These are phyloP conservation scores for Brachypteracias leptosomus DNA, from an alignment of 2,113 vertebrate genomes.

Conservation along the genomic window DNA sequence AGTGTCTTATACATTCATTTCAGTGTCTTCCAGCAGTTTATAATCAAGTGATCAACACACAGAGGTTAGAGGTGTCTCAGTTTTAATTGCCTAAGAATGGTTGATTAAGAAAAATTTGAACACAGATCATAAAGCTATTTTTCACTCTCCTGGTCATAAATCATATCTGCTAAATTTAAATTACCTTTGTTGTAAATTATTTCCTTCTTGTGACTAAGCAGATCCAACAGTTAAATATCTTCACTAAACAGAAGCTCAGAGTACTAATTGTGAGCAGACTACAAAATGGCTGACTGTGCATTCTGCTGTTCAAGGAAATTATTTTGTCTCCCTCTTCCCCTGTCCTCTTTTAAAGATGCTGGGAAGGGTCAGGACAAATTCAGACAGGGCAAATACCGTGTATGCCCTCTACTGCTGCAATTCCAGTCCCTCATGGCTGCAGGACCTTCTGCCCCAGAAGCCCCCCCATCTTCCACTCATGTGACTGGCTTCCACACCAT, in stretches of 20 bases:
- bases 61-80: not conserved
- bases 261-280: not conserved
- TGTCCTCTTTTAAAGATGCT: not conserved
- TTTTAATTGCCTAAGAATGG: not conserved
- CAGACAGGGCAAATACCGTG: accelerated
- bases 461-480: not conserved
- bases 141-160: not conserved
- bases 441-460: not conserved
- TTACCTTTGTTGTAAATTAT: not conserved
- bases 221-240: not conserved
- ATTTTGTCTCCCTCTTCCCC: not conserved
- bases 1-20: not conserved
- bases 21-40: not conserved
- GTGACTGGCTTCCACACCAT: too few species aligned
- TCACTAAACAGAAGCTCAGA: not conserved
- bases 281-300: not conserved
- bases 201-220: not conserved
- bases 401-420: accelerated
- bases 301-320: not conserved
- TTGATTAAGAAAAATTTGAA: not conserved
- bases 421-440: not conserved
- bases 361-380: not conserved
- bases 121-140: not conserved
- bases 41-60: not conserved
- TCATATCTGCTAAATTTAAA: not conserved